Evolutionary conservation across 2,888 invertebrate species (phyloP), one percentile per base, ranked within the genome.

Genomic region (Melieria picta): DNA sequence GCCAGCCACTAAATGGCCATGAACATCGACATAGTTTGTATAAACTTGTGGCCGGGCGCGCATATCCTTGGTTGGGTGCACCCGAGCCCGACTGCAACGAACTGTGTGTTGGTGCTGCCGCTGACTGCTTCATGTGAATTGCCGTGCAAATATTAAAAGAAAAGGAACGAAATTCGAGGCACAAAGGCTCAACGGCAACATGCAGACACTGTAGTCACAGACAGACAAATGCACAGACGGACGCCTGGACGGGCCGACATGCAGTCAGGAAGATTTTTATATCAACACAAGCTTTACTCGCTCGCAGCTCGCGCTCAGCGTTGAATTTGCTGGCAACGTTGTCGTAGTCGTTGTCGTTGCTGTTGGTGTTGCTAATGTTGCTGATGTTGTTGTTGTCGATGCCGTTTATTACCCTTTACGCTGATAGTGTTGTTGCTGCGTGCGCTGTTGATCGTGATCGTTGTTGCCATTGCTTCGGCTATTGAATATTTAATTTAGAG

Each of bases 81-180:
- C 1, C 30, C 30, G 30, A 30, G 30, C 30, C 30, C 30, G 30
- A 30, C 30, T 30, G 30, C 30, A 30, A 30, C 30, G 30, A 30
- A 30, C 30, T 30, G 30, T 57, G 16, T 60, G 4, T 61, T 60
- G 47, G 46, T 62, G 48, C 13, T 47, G 45, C 47, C 13, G 30
- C 5, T 73, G 65, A 69, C 65, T 74, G 68, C 71, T 74, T 69
- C 48, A 71, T 64, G 63, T 71, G 73, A 74, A 72, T 74, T 69
- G 56, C 74, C 72, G 68, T 72, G 74, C 61, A 74, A 72, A 74
- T 74, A 74, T 72, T 67, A 66, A 72, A 74, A 46, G 4, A 11
- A 64, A 69, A 69, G 13, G 46, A n/a, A 68, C 71, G 68, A 67
- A 58, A 68, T 61, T 71, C 64, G 30, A 30, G 30, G 30, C 30